Evolutionary conservation across 2,113 vertebrate genomes (phyloP).

Genomic region (Polypterus bichir): DNA sequence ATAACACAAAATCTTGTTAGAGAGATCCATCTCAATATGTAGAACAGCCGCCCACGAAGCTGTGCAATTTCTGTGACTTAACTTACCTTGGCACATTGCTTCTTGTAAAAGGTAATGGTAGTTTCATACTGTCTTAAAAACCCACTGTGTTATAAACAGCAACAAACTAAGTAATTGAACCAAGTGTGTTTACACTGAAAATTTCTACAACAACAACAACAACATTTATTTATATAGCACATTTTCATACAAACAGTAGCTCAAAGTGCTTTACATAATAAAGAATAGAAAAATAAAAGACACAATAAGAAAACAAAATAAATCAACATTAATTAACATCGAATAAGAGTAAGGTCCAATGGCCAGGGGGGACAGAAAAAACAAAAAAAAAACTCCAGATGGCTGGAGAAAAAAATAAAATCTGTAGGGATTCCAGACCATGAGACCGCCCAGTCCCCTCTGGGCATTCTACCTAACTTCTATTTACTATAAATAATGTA

Average conservation of each 20-base stretch:
- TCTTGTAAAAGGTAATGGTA: constrained; percentile 41
- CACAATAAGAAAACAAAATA: no score
- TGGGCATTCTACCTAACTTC: no score
- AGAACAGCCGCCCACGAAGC: constrained; percentile 23
- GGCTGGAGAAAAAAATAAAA: constrained; percentile 21
- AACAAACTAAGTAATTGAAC: constrained; percentile 21
- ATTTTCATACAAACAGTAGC: no score
- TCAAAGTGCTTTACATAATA: no score
- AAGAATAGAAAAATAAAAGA: no score
- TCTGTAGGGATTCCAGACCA: constrained; percentile 29
- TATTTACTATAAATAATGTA: no score
- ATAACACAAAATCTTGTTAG: constrained; percentile 20
- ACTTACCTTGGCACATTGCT: constrained; percentile 39
- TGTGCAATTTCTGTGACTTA: constrained; percentile 44
- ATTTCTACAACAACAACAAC: constrained; percentile 14
- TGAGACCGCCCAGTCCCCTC: no score
- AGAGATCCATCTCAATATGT: constrained; percentile 17
- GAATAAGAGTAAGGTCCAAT: no score
- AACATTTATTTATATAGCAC: constrained; percentile 30
- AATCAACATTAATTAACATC: no score
- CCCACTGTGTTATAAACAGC: constrained; percentile 31
- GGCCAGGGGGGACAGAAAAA: no score
- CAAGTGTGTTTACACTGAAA: constrained; percentile 22
- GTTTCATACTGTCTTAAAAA: constrained; percentile 28
- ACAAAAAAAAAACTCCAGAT: no score